Base-by-base conservation (phyloP, 1,140 invertebrate species). In the Trachymyrmex cornetzi region DNA sequence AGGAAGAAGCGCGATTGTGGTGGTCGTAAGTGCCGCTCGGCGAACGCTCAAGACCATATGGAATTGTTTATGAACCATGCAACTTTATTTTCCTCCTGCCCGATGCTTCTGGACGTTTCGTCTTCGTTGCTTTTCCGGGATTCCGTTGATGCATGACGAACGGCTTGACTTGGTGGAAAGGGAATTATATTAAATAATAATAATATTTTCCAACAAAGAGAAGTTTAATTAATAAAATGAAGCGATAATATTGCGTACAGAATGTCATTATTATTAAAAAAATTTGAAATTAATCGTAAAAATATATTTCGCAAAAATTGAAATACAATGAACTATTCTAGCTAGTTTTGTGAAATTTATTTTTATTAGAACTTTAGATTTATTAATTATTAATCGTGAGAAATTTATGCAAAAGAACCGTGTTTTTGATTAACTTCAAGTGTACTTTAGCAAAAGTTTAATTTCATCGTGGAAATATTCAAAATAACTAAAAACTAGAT, bases 61-160 rank as follows among this genome's bases (percentile, higher is more conserved):
- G 89, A 90, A 93, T 92, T 92, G 91, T 93, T 93, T 91, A 91
- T 92, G 91, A 92, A 88, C 87, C 91, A 79, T 92, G 88, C 77
- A 88, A 67, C 86, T 92, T 92, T 92, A 91, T 91, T 91, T 79
- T 85, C 91, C 67, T 87, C 48, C 63, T 27, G 48, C 77, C n/a
- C 48, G 63, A 67, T 80, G 16, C 77, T 81, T 66, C 50, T 22
- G 77, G 48, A 22, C 79, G 67, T 14, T 82, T 48, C 44, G 12
- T 79, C 64, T 53, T n/a, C 44, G 38, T 74, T 53, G 34, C 63
- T 85, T 63, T 72, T 81, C 59, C 75, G 71, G 84, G 81, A 81
- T 79, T 85, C 87, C 80, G 61, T 90, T 87, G 85, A 81, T 77
- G 88, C 88, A 77, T 84, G 88, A 89, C 89, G 88, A 30, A 69